These are phyloP conservation scores for Halichoerus grypus DNA, from an alignment of 2,113 vertebrate species.

Conservation along the genomic window DNA sequence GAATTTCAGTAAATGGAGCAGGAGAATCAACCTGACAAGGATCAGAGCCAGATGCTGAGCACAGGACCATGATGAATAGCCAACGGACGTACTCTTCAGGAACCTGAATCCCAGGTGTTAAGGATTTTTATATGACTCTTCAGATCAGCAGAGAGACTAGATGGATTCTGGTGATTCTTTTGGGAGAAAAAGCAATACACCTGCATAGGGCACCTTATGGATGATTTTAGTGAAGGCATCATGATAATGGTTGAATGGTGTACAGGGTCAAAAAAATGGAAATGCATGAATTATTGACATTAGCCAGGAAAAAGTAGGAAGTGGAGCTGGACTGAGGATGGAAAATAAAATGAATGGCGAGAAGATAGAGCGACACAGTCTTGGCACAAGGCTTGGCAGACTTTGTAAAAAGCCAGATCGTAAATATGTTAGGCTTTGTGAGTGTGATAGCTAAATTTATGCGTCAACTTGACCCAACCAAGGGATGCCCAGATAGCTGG, in stretches of 20 bases:
- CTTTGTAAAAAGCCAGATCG: neutral
- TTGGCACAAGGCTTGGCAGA: neutral
- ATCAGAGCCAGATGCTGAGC: neutral
- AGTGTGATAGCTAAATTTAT: neutral
- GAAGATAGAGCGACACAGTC: neutral
- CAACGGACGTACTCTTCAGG: neutral
- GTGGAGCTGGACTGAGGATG: neutral
- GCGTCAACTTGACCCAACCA: neutral
- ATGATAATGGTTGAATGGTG: neutral
- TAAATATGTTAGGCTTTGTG: neutral
- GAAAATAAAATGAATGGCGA: neutral
- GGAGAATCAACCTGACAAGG: neutral
- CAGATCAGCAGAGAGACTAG: neutral
- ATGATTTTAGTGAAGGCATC: neutral
- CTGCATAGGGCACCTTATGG: fast-evolving
- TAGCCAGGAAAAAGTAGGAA: neutral
- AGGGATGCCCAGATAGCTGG: neutral
- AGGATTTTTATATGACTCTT: neutral
- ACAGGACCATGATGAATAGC: neutral
- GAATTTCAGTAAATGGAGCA: neutral
- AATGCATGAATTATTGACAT: neutral
- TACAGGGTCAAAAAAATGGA: neutral
- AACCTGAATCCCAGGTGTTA: neutral
- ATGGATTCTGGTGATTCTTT: neutral
- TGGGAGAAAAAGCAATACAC: neutral